Percentiles rank a stretch among this genome's conserved stretches.
phyloP scores from a whole-genome alignment of 64 coral and sea anemone species.

The Montipora cactus region DNA sequence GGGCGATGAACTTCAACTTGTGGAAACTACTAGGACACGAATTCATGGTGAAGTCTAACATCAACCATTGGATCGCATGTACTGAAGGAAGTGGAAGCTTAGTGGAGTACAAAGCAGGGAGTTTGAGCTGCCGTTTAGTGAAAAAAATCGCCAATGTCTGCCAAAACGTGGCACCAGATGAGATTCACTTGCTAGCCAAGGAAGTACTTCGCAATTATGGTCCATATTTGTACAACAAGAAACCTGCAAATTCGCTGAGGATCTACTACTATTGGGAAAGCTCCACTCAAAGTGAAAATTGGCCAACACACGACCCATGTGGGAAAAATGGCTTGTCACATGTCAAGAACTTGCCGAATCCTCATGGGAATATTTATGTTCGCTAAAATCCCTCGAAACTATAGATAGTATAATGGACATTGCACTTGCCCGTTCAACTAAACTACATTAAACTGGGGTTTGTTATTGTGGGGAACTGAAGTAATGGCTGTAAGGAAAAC shows the following conservation, averaged over 20 bases:
- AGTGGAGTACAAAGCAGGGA: constrained; percentile 42
- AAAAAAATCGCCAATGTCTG: constrained; percentile 44
- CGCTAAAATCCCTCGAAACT: constrained; percentile 1
- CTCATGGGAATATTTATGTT: constrained; percentile 70
- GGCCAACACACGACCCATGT: constrained; percentile 75
- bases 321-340: constrained; percentile 6
- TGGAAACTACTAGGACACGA: constrained; percentile 40
- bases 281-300: constrained; percentile 22
- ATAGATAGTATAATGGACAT: no score
- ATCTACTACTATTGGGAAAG: constrained; percentile 50
- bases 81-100: constrained; percentile 46
- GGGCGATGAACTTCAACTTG: constrained; percentile 47
- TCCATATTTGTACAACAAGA: constrained; percentile 20
- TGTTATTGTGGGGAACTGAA: no score
- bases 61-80: constrained; percentile 76
- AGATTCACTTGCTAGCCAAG: constrained; percentile 18
- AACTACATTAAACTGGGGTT: no score
- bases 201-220: constrained; percentile 15
- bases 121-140: constrained; percentile 26
- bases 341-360: constrained; percentile 30
- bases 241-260: constrained; percentile 7
- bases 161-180: background rate
- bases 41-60: constrained; percentile 67
- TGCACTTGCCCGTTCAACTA: no score
- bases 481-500: no score